phyloP scores from a whole-genome alignment of 2,797 vertebrate genomes.

The Enteromius radiatus region DNA sequence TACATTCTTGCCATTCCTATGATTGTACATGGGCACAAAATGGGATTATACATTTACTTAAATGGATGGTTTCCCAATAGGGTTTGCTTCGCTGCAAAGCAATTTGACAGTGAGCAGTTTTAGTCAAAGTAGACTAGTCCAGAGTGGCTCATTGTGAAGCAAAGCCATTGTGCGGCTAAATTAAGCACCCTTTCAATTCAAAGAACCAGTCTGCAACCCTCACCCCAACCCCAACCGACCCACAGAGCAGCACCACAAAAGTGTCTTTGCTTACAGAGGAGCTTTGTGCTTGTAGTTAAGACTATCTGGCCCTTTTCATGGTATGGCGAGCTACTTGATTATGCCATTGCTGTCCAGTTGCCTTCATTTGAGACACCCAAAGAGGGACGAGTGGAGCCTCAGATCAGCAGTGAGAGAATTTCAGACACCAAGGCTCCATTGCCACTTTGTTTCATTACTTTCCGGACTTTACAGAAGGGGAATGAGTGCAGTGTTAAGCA shows the following conservation, averaged over 20 bases:
- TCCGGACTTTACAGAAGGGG: not conserved
- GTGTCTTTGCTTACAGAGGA: slow-evolving; percentile 39
- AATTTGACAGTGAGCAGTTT: slow-evolving; percentile 37
- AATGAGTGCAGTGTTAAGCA: slow-evolving; percentile 32
- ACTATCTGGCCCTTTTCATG: slow-evolving; percentile 31
- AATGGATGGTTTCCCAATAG: slow-evolving; percentile 44
- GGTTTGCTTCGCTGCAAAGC: slow-evolving; percentile 23
- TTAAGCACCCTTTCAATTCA: slow-evolving; percentile 49
- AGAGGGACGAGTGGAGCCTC: slow-evolving; percentile 15
- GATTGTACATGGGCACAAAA: slow-evolving; percentile 37
- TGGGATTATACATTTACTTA: slow-evolving; percentile 44
- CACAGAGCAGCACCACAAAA: slow-evolving; percentile 39
- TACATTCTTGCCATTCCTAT: slow-evolving; percentile 42
- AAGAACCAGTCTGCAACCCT: slow-evolving; percentile 39
- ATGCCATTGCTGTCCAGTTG: slow-evolving; percentile 23
- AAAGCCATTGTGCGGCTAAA: slow-evolving; percentile 40
- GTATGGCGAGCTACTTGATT: slow-evolving; percentile 36
- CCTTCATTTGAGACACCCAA: slow-evolving; percentile 2
- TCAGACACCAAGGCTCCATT: slow-evolving; percentile 26
- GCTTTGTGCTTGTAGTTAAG: slow-evolving; percentile 27
- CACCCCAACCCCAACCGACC: slow-evolving; percentile 34
- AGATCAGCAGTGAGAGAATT: slow-evolving; percentile 23
- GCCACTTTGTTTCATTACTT: slow-evolving; percentile 14
- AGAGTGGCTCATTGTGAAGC: slow-evolving; percentile 42
- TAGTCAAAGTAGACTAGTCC: slow-evolving; percentile 43